phyloP scores from a whole-genome alignment of 2,113 vertebrate species.

The Lucifuga dentata region DNA sequence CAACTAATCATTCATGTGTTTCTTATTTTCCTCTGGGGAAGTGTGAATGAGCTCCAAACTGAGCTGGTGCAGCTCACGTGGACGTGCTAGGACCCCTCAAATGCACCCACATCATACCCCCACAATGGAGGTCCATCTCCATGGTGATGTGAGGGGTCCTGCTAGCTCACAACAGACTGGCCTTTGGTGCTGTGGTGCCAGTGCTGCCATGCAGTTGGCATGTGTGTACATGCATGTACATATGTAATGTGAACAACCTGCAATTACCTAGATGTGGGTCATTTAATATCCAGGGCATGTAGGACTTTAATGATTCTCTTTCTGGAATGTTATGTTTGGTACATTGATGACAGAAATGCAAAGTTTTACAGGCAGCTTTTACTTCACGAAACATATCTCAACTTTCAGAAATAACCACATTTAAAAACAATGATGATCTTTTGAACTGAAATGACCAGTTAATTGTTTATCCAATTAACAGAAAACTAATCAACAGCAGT shows the following conservation, averaged over 20 bases:
- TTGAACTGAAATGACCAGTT: too few species aligned
- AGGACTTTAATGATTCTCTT: too few species aligned
- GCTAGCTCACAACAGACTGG: conserved; percentile 60
- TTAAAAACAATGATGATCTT: background rate
- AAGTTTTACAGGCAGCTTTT: too few species aligned
- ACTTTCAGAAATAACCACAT: too few species aligned
- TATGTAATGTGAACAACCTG: conserved; percentile 57
- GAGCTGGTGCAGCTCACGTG: conserved; percentile 24
- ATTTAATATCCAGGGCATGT: conserved; percentile 33
- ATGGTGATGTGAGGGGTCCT: conserved; percentile 70
- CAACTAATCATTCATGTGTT: background rate
- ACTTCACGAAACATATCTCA: too few species aligned
- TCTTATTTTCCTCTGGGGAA: background rate
- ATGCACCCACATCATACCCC: conserved; percentile 67
- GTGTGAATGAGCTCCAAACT: conserved; percentile 46
- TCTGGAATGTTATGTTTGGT: conserved; percentile 26
- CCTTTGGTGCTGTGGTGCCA: conserved; percentile 55
- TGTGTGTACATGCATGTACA: conserved; percentile 38
- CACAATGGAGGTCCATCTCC: conserved; percentile 72
- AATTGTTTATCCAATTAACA: too few species aligned
- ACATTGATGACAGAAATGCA: conserved; percentile 23
- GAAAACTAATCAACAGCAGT: too few species aligned
- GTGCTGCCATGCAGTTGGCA: conserved; percentile 47
- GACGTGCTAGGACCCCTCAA: conserved; percentile 74
- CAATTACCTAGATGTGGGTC: conserved; percentile 70